Evolutionary conservation across 2,797 vertebrate genomes (phyloP), one percentile per base, ranked within the genome.

Genomic region (Peromyscus aztecus): DNA sequence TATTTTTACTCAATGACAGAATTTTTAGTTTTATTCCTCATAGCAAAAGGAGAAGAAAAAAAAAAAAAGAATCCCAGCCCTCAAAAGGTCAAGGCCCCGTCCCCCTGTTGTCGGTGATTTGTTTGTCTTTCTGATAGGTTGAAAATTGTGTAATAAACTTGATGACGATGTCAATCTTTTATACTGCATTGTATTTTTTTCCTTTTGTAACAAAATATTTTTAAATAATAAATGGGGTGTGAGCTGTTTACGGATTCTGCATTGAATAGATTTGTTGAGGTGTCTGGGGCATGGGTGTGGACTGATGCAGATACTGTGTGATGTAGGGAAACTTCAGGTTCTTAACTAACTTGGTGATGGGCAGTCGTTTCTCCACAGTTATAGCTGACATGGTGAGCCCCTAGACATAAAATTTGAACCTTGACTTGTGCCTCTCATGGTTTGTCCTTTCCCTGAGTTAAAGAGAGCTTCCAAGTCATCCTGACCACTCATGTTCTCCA

Each of bases 141-240:
- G 98, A 95, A 98, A 98, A 98, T 98, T 99, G 99, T 99, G 98
- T 98, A 99, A 99, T 99, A 99, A 99, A 99, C 98, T 99, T 98
- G 97, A 99, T 99, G 98, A 99, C 98, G 31, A 99, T 98, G 99
- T 99, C 98, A 97, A 98, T 98, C 98, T 99, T 99, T 99, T 99
- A 99, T 78, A 98, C 17, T 94, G 98, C 19, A 84, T 98, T 98
- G 96, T 94, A 91, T 98, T 96, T 94, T 97, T 73, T 97, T 97
- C 97, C 96, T 97, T 97, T 98, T 97, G 98, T 97, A 98, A 95
- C 90, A 80, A 87, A 96, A 94, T 96, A 93, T 94, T 97, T 98
- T 98, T 87, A 96, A 97, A 97, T 95, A 96, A 96, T 78, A 97
- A 98, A 96, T 77, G 94, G 95, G 96, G 97, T 96, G 97, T 95